Evolutionary conservation across 1,140 invertebrate species (phyloP).

Genomic region (Aphidius gifuensis): DNA sequence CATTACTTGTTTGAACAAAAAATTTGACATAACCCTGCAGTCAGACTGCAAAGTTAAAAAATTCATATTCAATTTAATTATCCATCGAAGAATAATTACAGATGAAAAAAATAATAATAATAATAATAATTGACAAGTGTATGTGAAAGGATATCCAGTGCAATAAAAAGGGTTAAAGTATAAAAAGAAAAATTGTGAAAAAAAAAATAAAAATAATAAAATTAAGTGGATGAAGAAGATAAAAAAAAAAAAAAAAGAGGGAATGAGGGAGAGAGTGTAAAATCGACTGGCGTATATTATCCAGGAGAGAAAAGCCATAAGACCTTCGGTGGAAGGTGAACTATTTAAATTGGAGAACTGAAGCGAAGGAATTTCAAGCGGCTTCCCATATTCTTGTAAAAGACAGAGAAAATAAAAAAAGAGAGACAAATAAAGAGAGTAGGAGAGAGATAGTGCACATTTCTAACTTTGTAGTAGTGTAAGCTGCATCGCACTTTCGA

Average conservation of each 20-base stretch:
- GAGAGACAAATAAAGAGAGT: too few relatives aligned
- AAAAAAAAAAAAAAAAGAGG: conserved; percentile 24
- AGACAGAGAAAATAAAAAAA: too few relatives aligned
- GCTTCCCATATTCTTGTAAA: conserved; percentile 19
- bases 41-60: too few relatives aligned
- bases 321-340: conserved; percentile 21
- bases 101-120: too few relatives aligned
- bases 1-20: not conserved
- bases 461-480: conserved; percentile 19
- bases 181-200: not conserved
- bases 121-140: too few relatives aligned
- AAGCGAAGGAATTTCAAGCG: conserved; percentile 28
- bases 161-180: too few relatives aligned
- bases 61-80: too few relatives aligned
- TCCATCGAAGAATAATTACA: too few relatives aligned
- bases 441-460: too few relatives aligned
- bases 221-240: not conserved
- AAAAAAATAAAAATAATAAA: not conserved
- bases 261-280: conserved; percentile 16
- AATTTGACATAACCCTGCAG: not conserved
- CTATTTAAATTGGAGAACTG: conserved; percentile 46
- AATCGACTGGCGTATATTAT: conserved; percentile 18
- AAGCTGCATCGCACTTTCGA: conserved; percentile 26
- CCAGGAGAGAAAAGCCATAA: conserved; percentile 18
- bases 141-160: too few relatives aligned